Evolutionary conservation across 1,140 invertebrate genomes (phyloP).

Genomic region (Proctacanthus coquilletti): DNA sequence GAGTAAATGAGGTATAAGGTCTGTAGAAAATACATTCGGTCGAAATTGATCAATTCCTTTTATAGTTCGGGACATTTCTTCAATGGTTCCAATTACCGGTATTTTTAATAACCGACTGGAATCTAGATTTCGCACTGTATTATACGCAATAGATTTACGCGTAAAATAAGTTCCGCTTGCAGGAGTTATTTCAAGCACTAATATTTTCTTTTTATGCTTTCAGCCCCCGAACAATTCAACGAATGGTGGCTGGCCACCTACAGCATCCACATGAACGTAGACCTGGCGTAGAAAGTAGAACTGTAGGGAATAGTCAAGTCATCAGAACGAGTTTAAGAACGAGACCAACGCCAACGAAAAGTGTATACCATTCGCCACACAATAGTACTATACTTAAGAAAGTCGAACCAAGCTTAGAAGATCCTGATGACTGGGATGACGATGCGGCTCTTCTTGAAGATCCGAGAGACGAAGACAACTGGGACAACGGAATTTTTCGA

Average conservation of each 20-base stretch:
- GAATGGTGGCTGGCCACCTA: slow-evolving; percentile 45
- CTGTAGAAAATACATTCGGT: too few relatives aligned
- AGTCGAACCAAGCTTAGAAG: slow-evolving; percentile 1
- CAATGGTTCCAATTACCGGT: slow-evolving; percentile 2
- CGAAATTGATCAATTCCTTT: background rate
- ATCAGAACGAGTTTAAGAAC: slow-evolving; percentile 2
- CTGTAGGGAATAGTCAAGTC: background rate
- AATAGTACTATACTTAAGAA: slow-evolving; percentile 1
- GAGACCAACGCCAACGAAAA: background rate
- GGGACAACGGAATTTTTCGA: slow-evolving; percentile 47
- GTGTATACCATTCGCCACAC: background rate
- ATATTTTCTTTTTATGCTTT: slow-evolving; percentile 11
- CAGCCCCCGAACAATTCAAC: slow-evolving; percentile 36
- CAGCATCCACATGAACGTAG: too few relatives aligned
- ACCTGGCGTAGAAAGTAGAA: slow-evolving; percentile 13
- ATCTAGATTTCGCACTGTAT: too few relatives aligned
- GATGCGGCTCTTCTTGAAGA: slow-evolving; percentile 29
- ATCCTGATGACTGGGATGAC: slow-evolving; percentile 11
- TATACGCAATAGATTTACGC: too few relatives aligned
- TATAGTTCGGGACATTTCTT: slow-evolving; percentile 1
- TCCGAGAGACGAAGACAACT: slow-evolving; percentile 31
- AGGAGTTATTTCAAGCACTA: too few relatives aligned
- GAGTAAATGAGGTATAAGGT: too few relatives aligned
- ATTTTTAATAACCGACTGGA: too few relatives aligned
- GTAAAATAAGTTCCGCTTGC: too few relatives aligned